phyloP scores from a whole-genome alignment of 92 coral and sea anemone species.

The Palythoa grandis region DNA sequence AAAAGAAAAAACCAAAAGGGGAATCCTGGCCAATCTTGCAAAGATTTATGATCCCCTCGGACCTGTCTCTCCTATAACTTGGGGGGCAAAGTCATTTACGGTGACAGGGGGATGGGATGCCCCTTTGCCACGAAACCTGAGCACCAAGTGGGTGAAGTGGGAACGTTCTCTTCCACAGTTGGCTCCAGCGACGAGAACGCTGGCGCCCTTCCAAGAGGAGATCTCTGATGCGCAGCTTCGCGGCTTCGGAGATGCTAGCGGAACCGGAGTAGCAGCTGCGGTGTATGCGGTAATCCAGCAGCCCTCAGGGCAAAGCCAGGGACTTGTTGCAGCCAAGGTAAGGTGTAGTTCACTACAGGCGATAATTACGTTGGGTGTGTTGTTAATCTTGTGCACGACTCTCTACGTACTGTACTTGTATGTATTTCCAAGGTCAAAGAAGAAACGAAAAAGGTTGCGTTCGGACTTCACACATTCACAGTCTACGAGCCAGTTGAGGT shows the following conservation, averaged over 20 bases:
- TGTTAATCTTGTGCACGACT: too few relatives aligned
- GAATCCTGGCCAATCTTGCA: slow-evolving; percentile 13
- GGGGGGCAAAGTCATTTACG: not conserved
- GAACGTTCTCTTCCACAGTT: not conserved
- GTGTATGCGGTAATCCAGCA: slow-evolving; percentile 6
- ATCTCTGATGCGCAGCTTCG: too few relatives aligned
- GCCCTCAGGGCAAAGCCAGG: not conserved
- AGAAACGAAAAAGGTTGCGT: too few relatives aligned
- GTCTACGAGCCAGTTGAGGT: too few relatives aligned
- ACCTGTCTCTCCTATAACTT: slow-evolving; percentile 8
- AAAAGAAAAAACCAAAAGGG: not conserved
- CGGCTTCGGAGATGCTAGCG: not conserved
- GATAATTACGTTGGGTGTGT: too few relatives aligned
- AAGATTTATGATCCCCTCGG: not conserved
- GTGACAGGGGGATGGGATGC: not conserved
- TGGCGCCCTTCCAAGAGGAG: not conserved
- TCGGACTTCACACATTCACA: too few relatives aligned
- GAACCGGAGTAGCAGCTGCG: not conserved
- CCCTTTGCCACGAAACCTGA: not conserved
- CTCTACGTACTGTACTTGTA: too few relatives aligned
- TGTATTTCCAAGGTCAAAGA: too few relatives aligned
- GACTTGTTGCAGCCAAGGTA: slow-evolving; percentile 31
- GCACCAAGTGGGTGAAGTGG: not conserved
- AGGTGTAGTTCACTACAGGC: too few relatives aligned
- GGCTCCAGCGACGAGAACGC: not conserved